Percentiles rank a stretch among this genome's conserved stretches.
Conservation (phyloP, 1,140 invertebrate species). For the Capitella teleta region DNA sequence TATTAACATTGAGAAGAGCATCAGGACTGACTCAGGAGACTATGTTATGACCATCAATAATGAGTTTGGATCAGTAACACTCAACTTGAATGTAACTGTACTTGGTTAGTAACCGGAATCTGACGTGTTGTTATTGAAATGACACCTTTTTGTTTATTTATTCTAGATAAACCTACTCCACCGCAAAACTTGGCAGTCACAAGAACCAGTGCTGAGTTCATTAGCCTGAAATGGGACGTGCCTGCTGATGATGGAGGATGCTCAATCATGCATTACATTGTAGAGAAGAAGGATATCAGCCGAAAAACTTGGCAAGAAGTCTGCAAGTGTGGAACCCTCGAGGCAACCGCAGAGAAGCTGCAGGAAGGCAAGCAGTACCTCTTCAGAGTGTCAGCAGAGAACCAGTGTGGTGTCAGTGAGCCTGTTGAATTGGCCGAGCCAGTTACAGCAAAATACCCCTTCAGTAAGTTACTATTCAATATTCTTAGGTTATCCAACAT, state of each 20-base stretch:
- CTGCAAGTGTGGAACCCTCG: background rate
- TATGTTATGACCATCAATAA: conserved; percentile 36
- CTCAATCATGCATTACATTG: conserved; percentile 76
- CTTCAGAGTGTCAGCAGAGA: conserved; percentile 93
- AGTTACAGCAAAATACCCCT: conserved; percentile 86
- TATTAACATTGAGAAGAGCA: conserved; percentile 26
- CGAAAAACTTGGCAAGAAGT: conserved; percentile 12
- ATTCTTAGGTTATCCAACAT: background rate
- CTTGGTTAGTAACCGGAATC: conserved; percentile 6
- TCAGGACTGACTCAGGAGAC: conserved; percentile 30
- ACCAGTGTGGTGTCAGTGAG: conserved; percentile 92
- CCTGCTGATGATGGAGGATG: conserved; percentile 84
- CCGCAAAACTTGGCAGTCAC: conserved; percentile 86
- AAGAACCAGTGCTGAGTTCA: conserved; percentile 82
- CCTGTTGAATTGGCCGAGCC: conserved; percentile 80
- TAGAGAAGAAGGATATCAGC: conserved; percentile 29
- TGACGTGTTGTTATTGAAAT: no score
- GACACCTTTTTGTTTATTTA: background rate
- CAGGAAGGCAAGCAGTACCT: conserved; percentile 91
- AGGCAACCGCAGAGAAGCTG: conserved; percentile 64
- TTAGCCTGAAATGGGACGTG: conserved; percentile 83
- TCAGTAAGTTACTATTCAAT: conserved; percentile 47
- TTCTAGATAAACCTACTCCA: conserved; percentile 54
- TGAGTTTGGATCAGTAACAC: conserved; percentile 26
- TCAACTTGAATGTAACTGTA: conserved; percentile 34